A percentile compares a stretch with the other conserved stretches of the same genome.
These are phyloP conservation scores for Ptilorrhoa leucosticta DNA, from an alignment of 2,113 vertebrate genomes.

Conservation along the genomic window DNA sequence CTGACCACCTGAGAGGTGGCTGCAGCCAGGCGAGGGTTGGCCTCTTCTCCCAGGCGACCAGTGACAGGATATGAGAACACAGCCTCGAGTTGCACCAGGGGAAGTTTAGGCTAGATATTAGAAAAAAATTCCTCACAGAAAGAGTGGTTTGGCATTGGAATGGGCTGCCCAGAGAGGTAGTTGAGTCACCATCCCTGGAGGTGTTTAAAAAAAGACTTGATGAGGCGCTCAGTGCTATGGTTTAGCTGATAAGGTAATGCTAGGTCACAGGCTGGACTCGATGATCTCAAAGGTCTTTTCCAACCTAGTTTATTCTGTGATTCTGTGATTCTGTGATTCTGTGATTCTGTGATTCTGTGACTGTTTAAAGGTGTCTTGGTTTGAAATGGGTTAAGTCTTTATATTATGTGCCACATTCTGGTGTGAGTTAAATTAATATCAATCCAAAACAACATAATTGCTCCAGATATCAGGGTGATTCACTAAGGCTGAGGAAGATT, in stretches of 20 bases:
- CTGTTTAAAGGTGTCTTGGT: neutral
- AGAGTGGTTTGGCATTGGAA: neutral
- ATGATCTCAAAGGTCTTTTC: neutral
- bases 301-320: neutral
- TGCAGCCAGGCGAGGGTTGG: too few species aligned
- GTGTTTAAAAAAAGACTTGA: neutral
- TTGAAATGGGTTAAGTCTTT: neutral
- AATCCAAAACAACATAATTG: neutral
- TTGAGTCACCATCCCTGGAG: neutral
- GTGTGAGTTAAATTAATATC: neutral
- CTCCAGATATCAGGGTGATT: neutral
- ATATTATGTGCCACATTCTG: neutral
- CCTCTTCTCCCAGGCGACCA: neutral
- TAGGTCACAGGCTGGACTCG: neutral
- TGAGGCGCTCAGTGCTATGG: fast-evolving
- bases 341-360: neutral
- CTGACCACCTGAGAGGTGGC: neutral
- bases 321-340: neutral
- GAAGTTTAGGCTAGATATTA: neutral
- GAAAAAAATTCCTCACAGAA: neutral
- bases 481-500: neutral
- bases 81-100: neutral
- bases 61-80: fast-evolving
- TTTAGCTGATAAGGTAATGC: neutral
- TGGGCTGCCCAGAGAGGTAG: neutral